Evolutionary conservation across 2,113 vertebrate genomes (phyloP), one percentile per base, ranked within the genome.

Genomic region (Ameiurus melas): DNA sequence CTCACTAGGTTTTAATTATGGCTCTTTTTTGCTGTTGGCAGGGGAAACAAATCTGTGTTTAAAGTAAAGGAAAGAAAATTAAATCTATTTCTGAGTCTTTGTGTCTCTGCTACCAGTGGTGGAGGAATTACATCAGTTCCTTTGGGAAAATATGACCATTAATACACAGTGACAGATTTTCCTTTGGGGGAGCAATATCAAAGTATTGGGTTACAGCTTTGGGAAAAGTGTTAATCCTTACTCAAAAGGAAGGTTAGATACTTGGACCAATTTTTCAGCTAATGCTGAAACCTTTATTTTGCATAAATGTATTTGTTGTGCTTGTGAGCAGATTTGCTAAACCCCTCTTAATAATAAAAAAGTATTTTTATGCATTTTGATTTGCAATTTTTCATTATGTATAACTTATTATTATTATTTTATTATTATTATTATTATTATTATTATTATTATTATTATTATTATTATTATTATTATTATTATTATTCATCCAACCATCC

Each of bases 1-100:
- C 83, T 60, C 77, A 70, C 66, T 82, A 57, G 75, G 78, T 86
- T 90, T 88, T 84, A 86, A 86, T 86, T 84, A 86, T 78, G 73
- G n/a, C 33, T 73, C 25, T 86, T 71, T 86, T 57, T 57, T 39
- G 47, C 53, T 62, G 27, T n/a, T 2, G 80, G 47, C 58, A 75
- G 36, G 20, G 5, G 39, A 39, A 36, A 62, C 27, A 83, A 60
- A 17, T 19, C 25, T 53, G 30, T n/a, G 64, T 60, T 86, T 53
- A 86, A 51, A 58, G 39, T 27, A 57, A 57, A n/a, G 17, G 53
- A 51, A 51, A 27, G 33, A 13, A 17, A 2, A 27, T 78, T 60
- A 20, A 30, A 57, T 86, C 14, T 86, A 47, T 43, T 77, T 77
- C 3, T 53, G 75, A 53, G 47, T 17, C 12, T 7, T 80, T 30